Evolutionary conservation across 2,888 invertebrate genomes (phyloP), one percentile per base, ranked within the genome.

Genomic region (Caenorhabditis sp.): DNA sequence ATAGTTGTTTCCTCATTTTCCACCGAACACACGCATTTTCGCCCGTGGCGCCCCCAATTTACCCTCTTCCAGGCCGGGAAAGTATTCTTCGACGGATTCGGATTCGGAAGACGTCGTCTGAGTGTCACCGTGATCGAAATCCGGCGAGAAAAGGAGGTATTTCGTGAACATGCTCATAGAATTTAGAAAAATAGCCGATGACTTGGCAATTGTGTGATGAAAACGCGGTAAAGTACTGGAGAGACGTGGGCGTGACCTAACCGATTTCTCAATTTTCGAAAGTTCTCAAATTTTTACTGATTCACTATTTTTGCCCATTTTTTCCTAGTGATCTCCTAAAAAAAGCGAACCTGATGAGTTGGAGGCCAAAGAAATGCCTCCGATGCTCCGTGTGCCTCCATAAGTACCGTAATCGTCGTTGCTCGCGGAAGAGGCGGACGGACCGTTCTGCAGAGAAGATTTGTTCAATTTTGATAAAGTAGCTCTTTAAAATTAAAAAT

Each of bases 391-490:
- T 22, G 66, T 66, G 13, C 58, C 63, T 5, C 68, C 71, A 26
- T 66, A 71, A 17, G 50, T 72, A 37, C 59, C 71, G 20, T 76
- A 70, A 26, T 77, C 77, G 11, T 77, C 71, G 13, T 56, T 50
- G 17, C 26, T 45, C 9, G 56, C 17, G 2, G 62, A 48, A 2
- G 76, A 76, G 2, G n/a, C n/a, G n/a, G 59, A 50, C 2, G 46
- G 71, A 17, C 62, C 75, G 35, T 75, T 75, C 75, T 75, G 59
- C 9, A 70, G 61, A 13, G 53, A 3, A 7, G 35, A 30, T 5
- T n/a, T n/a, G n/a, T n/a, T n/a, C n/a, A n/a, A n/a, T n/a, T n/a
- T n/a, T n/a, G n/a, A n/a, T n/a, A n/a, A n/a, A n/a, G n/a, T n/a
- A n/a, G n/a, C n/a, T n/a, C n/a, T n/a, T n/a, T n/a, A n/a, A 30